Conservation (phyloP, 2,888 invertebrate species). For the Synergus japonicus region DNA sequence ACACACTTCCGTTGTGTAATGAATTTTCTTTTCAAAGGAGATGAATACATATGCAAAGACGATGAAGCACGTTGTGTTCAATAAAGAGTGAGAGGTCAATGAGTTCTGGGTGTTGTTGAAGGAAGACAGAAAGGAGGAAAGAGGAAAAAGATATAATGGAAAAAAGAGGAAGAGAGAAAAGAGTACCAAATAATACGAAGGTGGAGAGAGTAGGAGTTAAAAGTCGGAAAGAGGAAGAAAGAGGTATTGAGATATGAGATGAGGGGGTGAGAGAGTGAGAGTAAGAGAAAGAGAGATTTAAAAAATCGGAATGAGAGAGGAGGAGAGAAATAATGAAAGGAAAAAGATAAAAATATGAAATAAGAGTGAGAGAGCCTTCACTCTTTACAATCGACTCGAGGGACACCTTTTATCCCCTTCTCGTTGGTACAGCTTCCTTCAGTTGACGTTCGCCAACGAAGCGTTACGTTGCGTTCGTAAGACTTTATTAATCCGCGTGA, state of each 20-base stretch:
- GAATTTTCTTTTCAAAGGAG: neutral
- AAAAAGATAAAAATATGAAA: conserved; percentile 42
- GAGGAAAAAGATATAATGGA: conserved; percentile 20
- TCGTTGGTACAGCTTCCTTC: conserved; percentile 62
- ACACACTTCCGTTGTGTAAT: too few species aligned
- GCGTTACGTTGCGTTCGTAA: conserved; percentile 56
- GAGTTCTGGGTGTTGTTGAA: conserved; percentile 6
- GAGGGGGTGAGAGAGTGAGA: conserved; percentile 32
- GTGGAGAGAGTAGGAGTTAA: conserved; percentile 33
- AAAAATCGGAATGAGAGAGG: conserved; percentile 21
- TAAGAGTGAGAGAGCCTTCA: conserved; percentile 51
- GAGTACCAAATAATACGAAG: conserved; percentile 1
- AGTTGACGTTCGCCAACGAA: conserved; percentile 72
- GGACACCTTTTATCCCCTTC: conserved; percentile 53
- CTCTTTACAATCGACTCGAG: conserved; percentile 53
- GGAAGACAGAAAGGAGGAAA: conserved; percentile 22
- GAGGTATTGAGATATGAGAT: conserved; percentile 35
- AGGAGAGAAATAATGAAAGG: conserved; percentile 39
- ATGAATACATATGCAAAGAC: neutral
- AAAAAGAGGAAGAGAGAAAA: neutral
- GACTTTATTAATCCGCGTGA: conserved; percentile 23
- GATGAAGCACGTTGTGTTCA: conserved; percentile 21
- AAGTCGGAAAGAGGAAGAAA: conserved; percentile 33
- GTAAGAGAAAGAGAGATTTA: conserved; percentile 37
- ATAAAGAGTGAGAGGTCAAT: conserved; percentile 39